Base-by-base conservation (phyloP, 2,113 vertebrate species). In the Climacteris rufus region DNA sequence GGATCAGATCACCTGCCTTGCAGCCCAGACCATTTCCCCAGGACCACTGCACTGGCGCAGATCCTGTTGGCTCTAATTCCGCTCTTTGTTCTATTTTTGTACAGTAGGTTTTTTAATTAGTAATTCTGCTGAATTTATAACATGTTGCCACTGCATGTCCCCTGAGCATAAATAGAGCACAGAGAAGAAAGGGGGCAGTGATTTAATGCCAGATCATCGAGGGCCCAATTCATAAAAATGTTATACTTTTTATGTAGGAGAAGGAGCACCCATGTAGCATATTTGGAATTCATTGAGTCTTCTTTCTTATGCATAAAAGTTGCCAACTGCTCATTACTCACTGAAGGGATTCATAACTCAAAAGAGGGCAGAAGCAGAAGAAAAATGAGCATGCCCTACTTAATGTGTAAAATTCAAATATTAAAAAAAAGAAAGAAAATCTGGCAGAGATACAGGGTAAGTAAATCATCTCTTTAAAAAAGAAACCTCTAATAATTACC, bases 281-380 rank as follows among this genome's bases (percentile, higher is more conserved):
- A 94, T 88, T 96, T 96, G 83, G 78, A 95, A 97, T 95, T 96
- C 95, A 87, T 57, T 95, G 77, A 85, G 77, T 85, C 88, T 97
- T 95, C 93, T 96, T 97, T 93, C 70, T 96, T 95, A 94, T 96
- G 90, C 90, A 92, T 89, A 94, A 94, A 96, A 97, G 92, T 97
- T 96, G 92, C 95, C 96, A 97, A 90, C 93, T 90, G 83, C 93
- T 96, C 86, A 92, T 97, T 97, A 96, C 89, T 94, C 93, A 95
- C 76, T 92, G 91, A 96, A 90, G 91, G 87, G 90, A 90, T 93
- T 95, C 83, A 82, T 94, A 96, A 97, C 96, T 97, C 95, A 94
- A 89, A 97, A 95, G 91, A 87, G 86, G 83, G 85, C 87, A 96
- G 82, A 88, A 45, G 85, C 83, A 91, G 65, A 90, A 95, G 90